These are phyloP conservation scores for Drosophila rufa DNA, from an alignment of 1,140 invertebrate genomes.

Conservation along the genomic window DNA sequence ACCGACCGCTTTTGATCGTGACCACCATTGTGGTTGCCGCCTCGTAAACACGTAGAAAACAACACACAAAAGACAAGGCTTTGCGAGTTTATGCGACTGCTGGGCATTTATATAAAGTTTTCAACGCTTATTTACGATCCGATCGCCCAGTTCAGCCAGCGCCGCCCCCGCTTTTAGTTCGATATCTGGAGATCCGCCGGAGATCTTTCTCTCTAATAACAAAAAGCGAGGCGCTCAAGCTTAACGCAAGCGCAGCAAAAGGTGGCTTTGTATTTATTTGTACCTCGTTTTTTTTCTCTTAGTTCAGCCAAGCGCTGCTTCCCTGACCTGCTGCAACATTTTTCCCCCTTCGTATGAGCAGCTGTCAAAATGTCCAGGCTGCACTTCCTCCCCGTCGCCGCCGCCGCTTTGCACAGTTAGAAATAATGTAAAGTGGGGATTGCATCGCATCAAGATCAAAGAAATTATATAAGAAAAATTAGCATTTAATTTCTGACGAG, in stretches of 20 bases:
- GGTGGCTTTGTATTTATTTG: slow-evolving; percentile 2
- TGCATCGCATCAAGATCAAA: slow-evolving; percentile 42
- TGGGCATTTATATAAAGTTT: slow-evolving; percentile 80
- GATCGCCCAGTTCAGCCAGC: slow-evolving; percentile 27
- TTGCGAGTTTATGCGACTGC: slow-evolving; percentile 69
- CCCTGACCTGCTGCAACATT: slow-evolving; percentile 37
- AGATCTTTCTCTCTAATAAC: slow-evolving; percentile 29
- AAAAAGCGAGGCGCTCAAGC: slow-evolving; percentile 32
- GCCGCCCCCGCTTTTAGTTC: slow-evolving; percentile 33
- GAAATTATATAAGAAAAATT: slow-evolving; percentile 43
- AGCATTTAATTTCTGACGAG: slow-evolving; percentile 33
- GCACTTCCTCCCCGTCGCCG: slow-evolving; percentile 23
- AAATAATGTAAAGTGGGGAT: slow-evolving; percentile 15
- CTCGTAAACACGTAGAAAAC: slow-evolving; percentile 73
- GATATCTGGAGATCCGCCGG: slow-evolving; percentile 24
- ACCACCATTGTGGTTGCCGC: slow-evolving; percentile 81
- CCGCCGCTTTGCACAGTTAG: slow-evolving; percentile 12
- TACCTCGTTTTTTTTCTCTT: not conserved
- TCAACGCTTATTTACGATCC: slow-evolving; percentile 80
- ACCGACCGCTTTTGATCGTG: slow-evolving; percentile 79
- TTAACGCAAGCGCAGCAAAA: slow-evolving; percentile 19
- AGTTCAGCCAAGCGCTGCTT: slow-evolving; percentile 42
- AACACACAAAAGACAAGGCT: slow-evolving; percentile 26
- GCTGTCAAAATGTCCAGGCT: slow-evolving; percentile 52
- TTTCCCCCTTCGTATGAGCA: slow-evolving; percentile 24